These are phyloP conservation scores for Polydesmus complanatus DNA, from an alignment of 2,888 invertebrate genomes.

Conservation along the genomic window DNA sequence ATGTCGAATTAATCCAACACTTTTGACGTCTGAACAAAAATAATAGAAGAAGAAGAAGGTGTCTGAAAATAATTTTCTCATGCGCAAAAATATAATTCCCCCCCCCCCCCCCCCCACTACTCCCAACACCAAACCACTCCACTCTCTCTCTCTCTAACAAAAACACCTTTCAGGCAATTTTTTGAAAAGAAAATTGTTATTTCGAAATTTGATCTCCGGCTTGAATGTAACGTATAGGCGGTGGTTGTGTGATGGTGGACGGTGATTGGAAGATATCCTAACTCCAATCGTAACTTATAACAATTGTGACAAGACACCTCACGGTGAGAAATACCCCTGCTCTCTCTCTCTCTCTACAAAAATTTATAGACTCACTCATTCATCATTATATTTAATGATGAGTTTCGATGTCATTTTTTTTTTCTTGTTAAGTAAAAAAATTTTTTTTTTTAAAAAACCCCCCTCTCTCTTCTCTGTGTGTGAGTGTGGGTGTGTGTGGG, in stretches of 20 bases:
- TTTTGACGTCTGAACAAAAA: neutral
- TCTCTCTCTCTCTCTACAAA: too few relatives aligned
- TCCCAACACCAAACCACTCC: too few relatives aligned
- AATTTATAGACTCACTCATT: neutral
- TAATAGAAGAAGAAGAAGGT: neutral
- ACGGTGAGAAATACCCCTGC: neutral
- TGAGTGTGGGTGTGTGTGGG: neutral
- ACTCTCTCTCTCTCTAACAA: too few relatives aligned
- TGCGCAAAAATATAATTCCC: neutral
- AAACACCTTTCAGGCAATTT: neutral
- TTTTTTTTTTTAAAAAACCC: too few relatives aligned
- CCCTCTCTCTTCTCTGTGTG: too few relatives aligned
- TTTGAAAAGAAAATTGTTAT: neutral
- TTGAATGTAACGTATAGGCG: too few relatives aligned
- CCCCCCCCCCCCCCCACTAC: too few relatives aligned
- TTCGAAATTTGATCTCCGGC: neutral
- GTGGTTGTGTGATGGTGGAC: too few relatives aligned
- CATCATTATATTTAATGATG: neutral
- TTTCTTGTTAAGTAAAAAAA: too few relatives aligned
- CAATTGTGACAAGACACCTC: neutral
- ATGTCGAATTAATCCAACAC: neutral
- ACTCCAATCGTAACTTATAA: neutral
- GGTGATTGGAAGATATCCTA: neutral
- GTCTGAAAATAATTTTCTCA: neutral
- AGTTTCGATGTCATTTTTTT: neutral